phyloP scores from a whole-genome alignment of 2,888 invertebrate genomes.

The Meiosimyza platycephala region DNA sequence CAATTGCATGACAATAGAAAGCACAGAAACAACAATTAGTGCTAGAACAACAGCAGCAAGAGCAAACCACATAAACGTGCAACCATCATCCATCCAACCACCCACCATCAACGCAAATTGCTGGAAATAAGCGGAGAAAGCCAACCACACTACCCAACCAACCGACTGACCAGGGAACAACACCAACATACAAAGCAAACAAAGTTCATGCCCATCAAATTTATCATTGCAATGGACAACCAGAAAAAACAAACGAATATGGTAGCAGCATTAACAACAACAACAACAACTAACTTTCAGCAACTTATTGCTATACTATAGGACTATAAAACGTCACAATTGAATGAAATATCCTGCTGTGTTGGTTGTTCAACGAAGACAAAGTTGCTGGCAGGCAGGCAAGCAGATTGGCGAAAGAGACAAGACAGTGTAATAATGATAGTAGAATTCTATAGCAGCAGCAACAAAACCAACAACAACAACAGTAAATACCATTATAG shows the following conservation, averaged over 20 bases:
- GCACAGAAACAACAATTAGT: no score
- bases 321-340: slow-evolving; percentile 5
- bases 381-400: neutral
- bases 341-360: slow-evolving; percentile 15
- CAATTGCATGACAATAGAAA: no score
- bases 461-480: slow-evolving; percentile 34
- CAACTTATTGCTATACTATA: neutral
- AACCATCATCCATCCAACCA: no score
- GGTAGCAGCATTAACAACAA: slow-evolving; percentile 25
- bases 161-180: neutral
- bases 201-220: slow-evolving; percentile 2
- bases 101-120: no score
- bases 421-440: slow-evolving; percentile 17
- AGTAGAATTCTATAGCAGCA: slow-evolving; percentile 23
- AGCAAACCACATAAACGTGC: no score
- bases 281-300: slow-evolving; percentile 2
- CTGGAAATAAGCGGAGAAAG: no score
- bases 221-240: slow-evolving; percentile 16
- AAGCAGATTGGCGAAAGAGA: neutral
- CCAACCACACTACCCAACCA: neutral
- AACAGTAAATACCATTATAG: neutral
- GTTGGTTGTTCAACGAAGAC: no score
- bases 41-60: no score
- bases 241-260: slow-evolving; percentile 27
- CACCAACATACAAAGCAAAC: neutral